These are phyloP conservation scores for Enteromius fasciolatus DNA, from an alignment of 2,797 vertebrate genomes.

Conservation along the genomic window DNA sequence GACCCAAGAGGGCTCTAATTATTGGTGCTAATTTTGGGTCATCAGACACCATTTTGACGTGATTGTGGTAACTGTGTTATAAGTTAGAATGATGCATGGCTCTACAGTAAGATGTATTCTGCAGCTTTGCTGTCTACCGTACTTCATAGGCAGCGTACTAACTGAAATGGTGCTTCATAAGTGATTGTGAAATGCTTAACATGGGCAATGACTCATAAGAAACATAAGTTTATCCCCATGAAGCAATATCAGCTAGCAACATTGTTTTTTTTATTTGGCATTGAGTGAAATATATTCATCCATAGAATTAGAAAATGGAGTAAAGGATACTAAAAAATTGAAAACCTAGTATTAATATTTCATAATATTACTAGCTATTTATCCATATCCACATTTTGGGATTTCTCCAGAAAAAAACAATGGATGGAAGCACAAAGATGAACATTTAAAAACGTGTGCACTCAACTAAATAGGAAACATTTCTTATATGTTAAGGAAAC, in stretches of 20 bases:
- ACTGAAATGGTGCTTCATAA: constrained; percentile 5
- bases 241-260: neutral
- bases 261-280: neutral
- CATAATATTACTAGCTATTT: neutral
- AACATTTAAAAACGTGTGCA: too few species aligned
- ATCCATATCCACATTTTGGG: too few species aligned
- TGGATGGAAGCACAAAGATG: too few species aligned
- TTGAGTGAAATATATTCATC: neutral
- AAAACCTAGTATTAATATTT: neutral
- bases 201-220: neutral
- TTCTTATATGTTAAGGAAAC: too few species aligned
- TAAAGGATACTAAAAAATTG: neutral
- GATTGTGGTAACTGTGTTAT: constrained; percentile 53
- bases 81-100: constrained; percentile 7
- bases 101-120: neutral
- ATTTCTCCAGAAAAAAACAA: too few species aligned
- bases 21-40: constrained; percentile 67
- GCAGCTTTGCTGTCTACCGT: neutral
- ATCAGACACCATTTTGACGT: constrained; percentile 59
- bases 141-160: neutral
- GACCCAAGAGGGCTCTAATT: constrained; percentile 62
- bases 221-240: neutral
- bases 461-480: too few species aligned
- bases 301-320: neutral
- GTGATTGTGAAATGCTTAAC: neutral